These are phyloP conservation scores for Erynnis tages DNA, from an alignment of 2,888 invertebrate genomes.

Conservation along the genomic window DNA sequence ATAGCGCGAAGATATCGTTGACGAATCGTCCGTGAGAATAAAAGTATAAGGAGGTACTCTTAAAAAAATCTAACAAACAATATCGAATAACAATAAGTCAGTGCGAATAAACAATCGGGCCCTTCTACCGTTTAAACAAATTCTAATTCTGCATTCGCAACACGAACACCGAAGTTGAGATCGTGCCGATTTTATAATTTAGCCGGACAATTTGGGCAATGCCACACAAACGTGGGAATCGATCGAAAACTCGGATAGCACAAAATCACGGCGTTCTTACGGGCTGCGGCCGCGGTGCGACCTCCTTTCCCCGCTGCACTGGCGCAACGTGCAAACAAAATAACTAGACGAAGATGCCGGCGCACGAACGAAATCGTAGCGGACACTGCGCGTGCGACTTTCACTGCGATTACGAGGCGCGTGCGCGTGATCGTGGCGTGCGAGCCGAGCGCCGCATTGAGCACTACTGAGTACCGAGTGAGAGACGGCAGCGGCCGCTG, in stretches of 20 bases:
- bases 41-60: conserved; percentile 13
- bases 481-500: conserved; percentile 36
- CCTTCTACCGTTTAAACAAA: too few relatives aligned
- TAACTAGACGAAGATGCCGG: conserved; percentile 76
- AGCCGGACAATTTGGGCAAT: conserved; percentile 38
- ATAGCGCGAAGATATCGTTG: background rate
- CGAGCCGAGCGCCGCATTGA: conserved; percentile 65
- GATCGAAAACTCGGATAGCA: conserved; percentile 47
- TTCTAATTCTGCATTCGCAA: background rate
- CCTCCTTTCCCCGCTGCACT: conserved; percentile 79
- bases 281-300: conserved; percentile 63
- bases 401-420: conserved; percentile 58
- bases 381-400: conserved; percentile 72
- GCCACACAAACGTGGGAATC: conserved; percentile 60
- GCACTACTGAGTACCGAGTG: conserved; percentile 53
- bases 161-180: background rate
- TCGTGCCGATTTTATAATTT: conserved; percentile 3
- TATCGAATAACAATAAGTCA: background rate
- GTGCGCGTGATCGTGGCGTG: conserved; percentile 60
- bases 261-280: conserved; percentile 63
- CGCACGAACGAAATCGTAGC: conserved; percentile 62
- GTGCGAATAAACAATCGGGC: conserved; percentile 1
- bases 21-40: background rate
- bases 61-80: background rate
- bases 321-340: conserved; percentile 77